Evolutionary conservation across 2,113 vertebrate genomes (phyloP), one percentile per base, ranked within the genome.

Genomic region (Hoplias malabaricus): DNA sequence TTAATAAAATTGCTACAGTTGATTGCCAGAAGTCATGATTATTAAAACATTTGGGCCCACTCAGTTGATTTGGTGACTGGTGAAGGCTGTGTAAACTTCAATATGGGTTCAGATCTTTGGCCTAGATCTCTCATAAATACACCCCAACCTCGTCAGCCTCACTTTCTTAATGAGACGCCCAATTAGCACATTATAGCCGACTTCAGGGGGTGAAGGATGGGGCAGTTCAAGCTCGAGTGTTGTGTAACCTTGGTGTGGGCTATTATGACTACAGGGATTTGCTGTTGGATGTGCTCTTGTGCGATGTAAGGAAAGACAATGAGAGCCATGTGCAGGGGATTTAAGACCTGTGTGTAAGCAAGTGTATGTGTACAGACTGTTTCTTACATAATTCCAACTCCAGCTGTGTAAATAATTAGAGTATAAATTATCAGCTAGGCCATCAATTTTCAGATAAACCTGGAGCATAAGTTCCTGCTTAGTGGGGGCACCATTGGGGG

Each of bases 361-460:
- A 42, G 80, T 69, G 36, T 63, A 54, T 53, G 38, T 33, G 36
- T 56, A 61, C 33, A n/a, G 84, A 75, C 79, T 21, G 14, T 80
- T 31, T 21, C 82, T 92, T 92, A 85, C 84, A 89, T 84, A 90
- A 90, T 82, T 71, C 46, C 7, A 67, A 27, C 48, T 68, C 86
- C 87, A 91, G 89, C 90, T 91, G 91, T 86, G 81, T 87, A 92
- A 92, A 89, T 82, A 90, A 16, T 29, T 36, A 38, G 3, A 79
- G 46, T 2, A 61, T 59, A 9, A 69, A 66, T 87, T 82, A 75
- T 31, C 36, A n/a, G 79, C 42, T 78, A 84, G 78, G 80, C 83
- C 56, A 34, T 81, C 76, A 29, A 29, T 33, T 72, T 21, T 11
- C 43, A 43, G 63, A 53, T 66, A 67, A 78, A 33, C 53, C 74